phyloP scores from a whole-genome alignment of 1,140 invertebrate genomes.

The Heliconius eleuchia region DNA sequence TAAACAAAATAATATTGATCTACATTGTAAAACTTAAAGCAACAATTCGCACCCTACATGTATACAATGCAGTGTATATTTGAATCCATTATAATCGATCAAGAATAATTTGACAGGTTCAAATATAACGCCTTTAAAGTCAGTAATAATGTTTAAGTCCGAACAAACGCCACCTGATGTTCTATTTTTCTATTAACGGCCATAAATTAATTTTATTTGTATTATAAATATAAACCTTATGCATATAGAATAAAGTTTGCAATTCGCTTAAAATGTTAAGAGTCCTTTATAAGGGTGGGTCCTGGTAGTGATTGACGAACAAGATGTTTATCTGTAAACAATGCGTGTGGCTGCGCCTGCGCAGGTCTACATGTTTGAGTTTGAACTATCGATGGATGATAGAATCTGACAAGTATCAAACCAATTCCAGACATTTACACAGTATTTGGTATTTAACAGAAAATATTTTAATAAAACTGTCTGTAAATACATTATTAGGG shows the following conservation, averaged over 20 bases:
- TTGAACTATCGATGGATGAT: conserved; percentile 57
- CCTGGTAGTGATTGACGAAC: conserved; percentile 60
- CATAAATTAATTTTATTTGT: conserved; percentile 45
- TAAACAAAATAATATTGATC: background rate
- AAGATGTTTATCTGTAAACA: conserved; percentile 68
- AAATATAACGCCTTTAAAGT: conserved; percentile 49
- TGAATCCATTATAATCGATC: conserved; percentile 17
- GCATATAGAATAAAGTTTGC: conserved; percentile 4
- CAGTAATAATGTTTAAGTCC: conserved; percentile 49
- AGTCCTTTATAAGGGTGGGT: conserved; percentile 51
- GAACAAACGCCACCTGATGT: conserved; percentile 47
- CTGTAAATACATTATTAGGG: background rate
- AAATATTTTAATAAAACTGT: background rate
- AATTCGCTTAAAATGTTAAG: conserved; percentile 25
- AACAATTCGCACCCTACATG: background rate
- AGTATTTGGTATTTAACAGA: background rate
- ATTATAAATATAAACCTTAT: conserved; percentile 29
- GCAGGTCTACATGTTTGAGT: conserved; percentile 46
- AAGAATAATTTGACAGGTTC: conserved; percentile 39
- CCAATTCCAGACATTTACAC: background rate
- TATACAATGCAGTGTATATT: conserved; percentile 1
- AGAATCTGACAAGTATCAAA: conserved; percentile 40
- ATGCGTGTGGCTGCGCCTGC: conserved; percentile 66
- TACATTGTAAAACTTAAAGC: background rate
- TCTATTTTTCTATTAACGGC: conserved; percentile 55